A percentile compares a stretch with the other conserved stretches of the same genome.
Conservation (phyloP, 2,888 invertebrate genomes). For the Machimus rusticus region DNA sequence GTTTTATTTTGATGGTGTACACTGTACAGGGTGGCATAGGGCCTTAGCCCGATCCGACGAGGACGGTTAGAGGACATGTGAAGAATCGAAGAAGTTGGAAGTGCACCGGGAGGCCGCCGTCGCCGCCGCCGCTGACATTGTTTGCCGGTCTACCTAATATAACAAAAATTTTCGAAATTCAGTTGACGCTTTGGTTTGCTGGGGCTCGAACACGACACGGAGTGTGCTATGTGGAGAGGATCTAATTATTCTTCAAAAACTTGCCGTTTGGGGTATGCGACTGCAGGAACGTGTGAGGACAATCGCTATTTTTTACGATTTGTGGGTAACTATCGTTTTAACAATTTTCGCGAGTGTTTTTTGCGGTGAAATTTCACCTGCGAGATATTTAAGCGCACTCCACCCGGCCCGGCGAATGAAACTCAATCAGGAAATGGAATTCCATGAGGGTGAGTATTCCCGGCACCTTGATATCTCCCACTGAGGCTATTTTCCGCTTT, state of each 20-base stretch:
- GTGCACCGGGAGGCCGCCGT: not conserved
- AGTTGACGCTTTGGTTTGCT: conserved; percentile 30
- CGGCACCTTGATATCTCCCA: not conserved
- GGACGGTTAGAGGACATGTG: conserved; percentile 20
- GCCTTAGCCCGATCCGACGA: not conserved
- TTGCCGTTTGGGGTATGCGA: not conserved
- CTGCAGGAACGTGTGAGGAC: not conserved
- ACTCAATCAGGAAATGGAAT: not conserved
- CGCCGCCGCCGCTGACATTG: not conserved
- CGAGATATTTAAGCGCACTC: not conserved
- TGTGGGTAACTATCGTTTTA: not conserved
- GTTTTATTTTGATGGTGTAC: not conserved
- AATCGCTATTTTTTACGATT: not conserved
- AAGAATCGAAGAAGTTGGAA: not conserved
- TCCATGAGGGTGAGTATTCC: not conserved
- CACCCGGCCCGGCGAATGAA: not conserved
- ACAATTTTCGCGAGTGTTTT: not conserved
- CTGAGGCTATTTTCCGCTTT: not conserved
- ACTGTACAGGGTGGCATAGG: no score
- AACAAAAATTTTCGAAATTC: not conserved
- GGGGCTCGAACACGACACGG: not conserved
- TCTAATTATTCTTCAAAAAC: not conserved
- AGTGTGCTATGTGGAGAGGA: conserved; percentile 20
- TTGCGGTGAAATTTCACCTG: not conserved
- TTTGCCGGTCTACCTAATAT: not conserved